Percentiles rank a stretch among this genome's conserved stretches.
Evolutionary conservation across 2,797 vertebrate species (phyloP).

Genomic region (Sebastes variabilis): DNA sequence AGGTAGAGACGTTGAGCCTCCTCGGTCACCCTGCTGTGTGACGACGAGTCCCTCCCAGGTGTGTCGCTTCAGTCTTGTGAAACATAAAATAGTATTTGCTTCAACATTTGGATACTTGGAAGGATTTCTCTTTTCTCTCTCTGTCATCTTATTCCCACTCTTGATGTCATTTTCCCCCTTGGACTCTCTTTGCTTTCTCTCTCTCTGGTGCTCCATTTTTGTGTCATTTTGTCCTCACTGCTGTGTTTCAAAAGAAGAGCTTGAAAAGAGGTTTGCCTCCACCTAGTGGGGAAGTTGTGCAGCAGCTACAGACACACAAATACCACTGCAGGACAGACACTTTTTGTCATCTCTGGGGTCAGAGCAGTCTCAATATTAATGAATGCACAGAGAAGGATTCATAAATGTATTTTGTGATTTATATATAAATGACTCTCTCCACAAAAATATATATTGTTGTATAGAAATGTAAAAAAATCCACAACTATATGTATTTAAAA

Average conservation of each 20-base stretch:
- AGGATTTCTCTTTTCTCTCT: not conserved
- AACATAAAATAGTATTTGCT: constrained; percentile 74
- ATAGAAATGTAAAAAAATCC: too few species aligned
- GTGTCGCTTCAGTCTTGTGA: constrained; percentile 54
- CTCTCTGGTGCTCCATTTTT: not conserved
- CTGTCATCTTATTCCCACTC: constrained; percentile 41
- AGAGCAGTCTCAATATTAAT: too few species aligned
- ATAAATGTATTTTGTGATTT: too few species aligned
- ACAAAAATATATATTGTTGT: too few species aligned
- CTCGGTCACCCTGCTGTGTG: constrained; percentile 55
- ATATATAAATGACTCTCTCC: too few species aligned
- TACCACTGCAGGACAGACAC: too few species aligned
- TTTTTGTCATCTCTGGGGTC: too few species aligned
- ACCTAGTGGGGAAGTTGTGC: constrained; percentile 60
- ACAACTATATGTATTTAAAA: too few species aligned
- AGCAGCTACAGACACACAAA: not conserved
- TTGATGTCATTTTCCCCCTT: constrained; percentile 43
- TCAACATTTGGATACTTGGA: constrained; percentile 63
- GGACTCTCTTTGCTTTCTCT: not conserved
- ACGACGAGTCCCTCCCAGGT: constrained; percentile 64
- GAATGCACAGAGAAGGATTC: too few species aligned
- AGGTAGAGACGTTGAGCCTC: constrained; percentile 42
- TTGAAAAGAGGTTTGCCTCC: constrained; percentile 69
- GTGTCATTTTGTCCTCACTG: not conserved
- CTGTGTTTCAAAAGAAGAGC: not conserved